A percentile compares a stretch with the other conserved stretches of the same genome.
phyloP scores from a whole-genome alignment of 1,140 invertebrate genomes.

The Heliconius eleuchia region DNA sequence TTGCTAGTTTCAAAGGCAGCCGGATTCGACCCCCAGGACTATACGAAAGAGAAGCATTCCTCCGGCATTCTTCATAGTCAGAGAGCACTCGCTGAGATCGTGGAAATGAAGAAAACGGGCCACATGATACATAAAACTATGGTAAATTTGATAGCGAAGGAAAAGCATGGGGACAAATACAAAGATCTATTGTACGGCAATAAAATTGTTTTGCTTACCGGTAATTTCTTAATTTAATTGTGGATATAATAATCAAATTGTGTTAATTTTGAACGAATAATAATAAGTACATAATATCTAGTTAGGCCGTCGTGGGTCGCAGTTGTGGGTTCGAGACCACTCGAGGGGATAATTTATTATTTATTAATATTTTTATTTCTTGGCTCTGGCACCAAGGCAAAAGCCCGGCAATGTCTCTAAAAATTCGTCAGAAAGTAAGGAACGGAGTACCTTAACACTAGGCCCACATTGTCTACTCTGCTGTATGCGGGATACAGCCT shows the following conservation, averaged over 20 bases:
- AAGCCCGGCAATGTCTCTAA: no score
- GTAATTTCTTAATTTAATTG: slow-evolving; percentile 53
- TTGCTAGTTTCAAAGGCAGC: slow-evolving; percentile 92
- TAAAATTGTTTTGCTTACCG: slow-evolving; percentile 93
- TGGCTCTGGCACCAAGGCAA: no score
- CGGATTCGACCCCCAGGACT: slow-evolving; percentile 44
- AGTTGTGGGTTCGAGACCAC: no score
- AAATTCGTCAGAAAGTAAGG: no score
- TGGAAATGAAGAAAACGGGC: slow-evolving; percentile 97
- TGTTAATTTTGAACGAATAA: neutral
- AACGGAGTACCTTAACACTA: no score
- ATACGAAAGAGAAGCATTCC: slow-evolving; percentile 53
- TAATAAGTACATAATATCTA: no score
- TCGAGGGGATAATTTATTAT: no score
- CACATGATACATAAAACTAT: slow-evolving; percentile 95
- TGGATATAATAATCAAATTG: neutral
- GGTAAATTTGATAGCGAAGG: slow-evolving; percentile 85
- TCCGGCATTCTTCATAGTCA: slow-evolving; percentile 80
- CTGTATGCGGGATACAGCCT: no score
- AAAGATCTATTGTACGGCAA: slow-evolving; percentile 87
- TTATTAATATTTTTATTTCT: no score
- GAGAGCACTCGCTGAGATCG: slow-evolving; percentile 92
- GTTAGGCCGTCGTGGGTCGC: no score
- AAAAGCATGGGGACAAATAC: slow-evolving; percentile 61
- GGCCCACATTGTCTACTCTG: no score